Base-by-base conservation (phyloP, 2,797 vertebrate species). In the Chrosomus eos region DNA sequence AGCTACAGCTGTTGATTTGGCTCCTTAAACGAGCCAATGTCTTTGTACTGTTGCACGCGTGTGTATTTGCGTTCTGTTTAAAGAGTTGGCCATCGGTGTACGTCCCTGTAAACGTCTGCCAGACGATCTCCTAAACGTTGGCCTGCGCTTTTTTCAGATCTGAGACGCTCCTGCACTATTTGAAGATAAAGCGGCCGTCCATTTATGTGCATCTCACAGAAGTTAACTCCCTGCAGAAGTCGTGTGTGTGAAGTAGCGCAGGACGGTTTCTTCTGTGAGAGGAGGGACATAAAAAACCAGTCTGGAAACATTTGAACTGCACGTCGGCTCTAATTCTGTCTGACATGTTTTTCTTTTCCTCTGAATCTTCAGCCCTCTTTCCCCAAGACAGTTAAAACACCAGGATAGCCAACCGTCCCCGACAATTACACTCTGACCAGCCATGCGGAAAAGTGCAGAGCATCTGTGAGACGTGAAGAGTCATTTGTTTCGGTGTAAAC, bases 121-220 rank as follows among this genome's bases (percentile, higher is more conserved):
- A 86, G 71, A 36, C 45, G 68, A 74, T 85, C 85, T 83, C 86
- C 83, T 78, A 78, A 88, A 82, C 45, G 81, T 45, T 85, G 85
- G 82, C 83, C 87, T 78, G 36, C 5, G 10, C 82, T 85, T 85
- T 89, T 86, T 71, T 75, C 80, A 82, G 60, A 60, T 78, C 87
- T 88, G 73, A 43, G 70, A 28, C 51, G 51, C 21, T 86, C 81
- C 88, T 85, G 84, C 90, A 91, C 91, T 90, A 89, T 91, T 91
- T 92, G 91, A 91, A 94, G 93, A 95, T 94, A 94, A 95, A 95
- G 93, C 88, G 68, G 83, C 89, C 91, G 82, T 90, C 88, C 90
- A 91, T 94, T 93, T 94, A 93, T 94, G 91, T 92, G 89, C 84
- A 86, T 91, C 80, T 88, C 87, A 92, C 82, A 93, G 93, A 94